Percentiles rank a stretch among this genome's conserved stretches.
Conservation (phyloP, 2,113 vertebrate genomes). For the Hippocampus barbouri region DNA sequence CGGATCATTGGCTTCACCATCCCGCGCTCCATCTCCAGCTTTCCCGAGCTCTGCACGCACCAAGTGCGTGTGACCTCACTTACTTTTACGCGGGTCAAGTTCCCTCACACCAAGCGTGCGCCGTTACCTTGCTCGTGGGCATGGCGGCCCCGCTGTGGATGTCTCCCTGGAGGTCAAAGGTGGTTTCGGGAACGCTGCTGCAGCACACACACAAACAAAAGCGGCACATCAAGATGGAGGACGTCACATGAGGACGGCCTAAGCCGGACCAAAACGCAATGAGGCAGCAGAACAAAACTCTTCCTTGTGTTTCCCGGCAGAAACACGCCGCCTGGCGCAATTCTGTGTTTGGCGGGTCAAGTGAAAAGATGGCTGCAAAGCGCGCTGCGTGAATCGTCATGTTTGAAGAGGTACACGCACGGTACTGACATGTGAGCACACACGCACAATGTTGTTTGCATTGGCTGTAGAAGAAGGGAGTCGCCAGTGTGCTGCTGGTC, state of each 20-base stretch:
- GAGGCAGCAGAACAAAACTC: not conserved
- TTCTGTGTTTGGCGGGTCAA: not conserved
- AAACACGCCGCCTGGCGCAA: not conserved
- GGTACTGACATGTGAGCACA: no score
- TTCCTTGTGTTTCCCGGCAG: not conserved
- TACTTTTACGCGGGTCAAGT: not conserved
- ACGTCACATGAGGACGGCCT: not conserved
- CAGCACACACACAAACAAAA: slow-evolving; percentile 23
- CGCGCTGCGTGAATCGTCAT: no score
- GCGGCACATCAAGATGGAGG: slow-evolving; percentile 16
- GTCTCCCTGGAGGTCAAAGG: slow-evolving; percentile 92
- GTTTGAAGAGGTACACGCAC: no score
- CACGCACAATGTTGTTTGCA: not conserved
- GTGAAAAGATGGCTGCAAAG: not conserved
- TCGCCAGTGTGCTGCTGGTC: not conserved
- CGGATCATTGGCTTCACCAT: slow-evolving; percentile 91
- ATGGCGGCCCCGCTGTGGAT: slow-evolving; percentile 81
- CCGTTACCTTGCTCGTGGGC: slow-evolving; percentile 86
- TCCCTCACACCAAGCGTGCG: not conserved
- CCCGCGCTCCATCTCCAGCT: slow-evolving; percentile 87
- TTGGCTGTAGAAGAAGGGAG: not conserved
- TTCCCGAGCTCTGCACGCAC: slow-evolving; percentile 78
- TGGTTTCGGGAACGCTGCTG: slow-evolving; percentile 88
- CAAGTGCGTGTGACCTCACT: not conserved
- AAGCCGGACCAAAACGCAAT: no score